These are phyloP conservation scores for Zeus faber DNA, from an alignment of 2,113 vertebrate species.

Conservation along the genomic window DNA sequence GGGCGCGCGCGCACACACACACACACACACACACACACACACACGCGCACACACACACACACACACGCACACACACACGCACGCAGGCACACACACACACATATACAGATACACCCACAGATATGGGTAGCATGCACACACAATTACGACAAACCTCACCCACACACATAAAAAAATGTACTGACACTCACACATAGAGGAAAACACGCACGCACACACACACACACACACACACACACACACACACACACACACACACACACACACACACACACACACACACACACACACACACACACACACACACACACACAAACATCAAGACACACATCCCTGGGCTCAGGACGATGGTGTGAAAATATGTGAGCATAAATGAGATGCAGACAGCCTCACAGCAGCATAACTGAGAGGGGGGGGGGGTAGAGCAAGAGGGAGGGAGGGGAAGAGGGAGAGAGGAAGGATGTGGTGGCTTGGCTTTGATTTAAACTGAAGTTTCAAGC, in stretches of 20 bases:
- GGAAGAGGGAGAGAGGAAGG: neutral
- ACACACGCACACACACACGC: neutral
- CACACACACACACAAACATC: conserved; percentile 10
- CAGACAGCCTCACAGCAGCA: conserved; percentile 68
- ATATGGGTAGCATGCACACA: neutral
- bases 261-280: conserved; percentile 16
- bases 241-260: conserved; percentile 10
- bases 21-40: conserved; percentile 13
- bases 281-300: conserved; percentile 18
- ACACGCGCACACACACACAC: conserved; percentile 1
- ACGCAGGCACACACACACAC: neutral
- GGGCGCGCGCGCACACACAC: conserved; percentile 12
- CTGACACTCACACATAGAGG: too few species aligned
- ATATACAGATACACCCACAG: neutral
- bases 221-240: neutral
- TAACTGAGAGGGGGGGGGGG: conserved; percentile 11
- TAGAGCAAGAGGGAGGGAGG: conserved; percentile 12
- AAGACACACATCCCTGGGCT: conserved; percentile 48
- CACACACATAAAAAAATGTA: conserved; percentile 17
- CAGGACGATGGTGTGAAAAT: conserved; percentile 57
- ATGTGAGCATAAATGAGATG: conserved; percentile 75
- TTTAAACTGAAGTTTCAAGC: conserved; percentile 47
- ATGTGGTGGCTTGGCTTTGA: conserved; percentile 44
- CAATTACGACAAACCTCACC: conserved; percentile 4
- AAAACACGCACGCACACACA: neutral